Base-by-base conservation (phyloP, 2,888 invertebrate genomes). In the Didymodactylos carnosus region DNA sequence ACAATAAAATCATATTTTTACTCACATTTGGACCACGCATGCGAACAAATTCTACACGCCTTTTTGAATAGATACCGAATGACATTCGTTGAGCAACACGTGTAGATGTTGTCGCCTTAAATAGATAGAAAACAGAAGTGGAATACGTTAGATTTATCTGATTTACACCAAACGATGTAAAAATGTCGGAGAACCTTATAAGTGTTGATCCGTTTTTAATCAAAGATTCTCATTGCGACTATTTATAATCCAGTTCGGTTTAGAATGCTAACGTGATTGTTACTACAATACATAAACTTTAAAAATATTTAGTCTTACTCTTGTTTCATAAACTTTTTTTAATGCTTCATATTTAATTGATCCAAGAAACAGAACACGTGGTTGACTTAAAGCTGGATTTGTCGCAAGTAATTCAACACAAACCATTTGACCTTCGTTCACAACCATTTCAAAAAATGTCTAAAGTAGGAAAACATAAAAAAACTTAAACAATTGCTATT, bases 21-120 rank as follows among this genome's bases (percentile, higher is more conserved):
- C 94, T 94, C 23, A 92, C 93, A 81, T 90, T 89, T 19, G 97
- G 97, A 19, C 97, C 97, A 84, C 94, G 91, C 94, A 98, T 94
- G 76, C 94, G 88, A 71, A 98, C 94, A 86, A 95, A 98, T 85
- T 98, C 97, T 81, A 95, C 91, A 75, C 95, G 88, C 71, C 81
- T 80, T 72, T 89, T 77, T 75, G 80, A 80, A 76, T 81, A 81
- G 80, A 81, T 87, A 0, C 94, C 94, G 83, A 94, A 90, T 72
- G 92, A 92, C 92, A 94, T 93, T 79, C 92, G 87, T 85, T 94
- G 92, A 49, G 93, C 93, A 87, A 94, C 90, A 86, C 93, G 93
- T 76, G 91, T 91, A 78, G 93, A 91, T 77, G 94, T 84, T 92
- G 94, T 75, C 46, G 76, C 41, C n/a, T 70, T 35, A 78, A 49